Evolutionary conservation across 2,888 invertebrate species (phyloP), one percentile per base, ranked within the genome.

Genomic region (Hemicrepidius hirtus): DNA sequence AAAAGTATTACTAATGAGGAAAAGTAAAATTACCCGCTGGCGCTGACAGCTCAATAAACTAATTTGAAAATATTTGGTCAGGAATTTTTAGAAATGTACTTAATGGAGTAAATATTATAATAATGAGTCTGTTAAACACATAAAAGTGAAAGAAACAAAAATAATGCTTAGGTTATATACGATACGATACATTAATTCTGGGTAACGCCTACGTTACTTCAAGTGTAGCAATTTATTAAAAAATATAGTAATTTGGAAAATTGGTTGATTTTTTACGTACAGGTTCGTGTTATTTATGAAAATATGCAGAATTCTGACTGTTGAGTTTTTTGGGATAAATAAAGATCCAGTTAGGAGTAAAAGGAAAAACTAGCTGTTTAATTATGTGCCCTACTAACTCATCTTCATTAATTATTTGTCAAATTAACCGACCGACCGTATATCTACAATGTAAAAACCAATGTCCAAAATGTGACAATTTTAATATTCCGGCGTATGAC

Each of bases 151-250:
- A 65, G 53, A 65, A 12, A 28, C 3, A 0, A 1, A 24, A 44
- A 44, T 7, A 1, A 13, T 32, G 49, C 18, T 3, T 7, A n/a
- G n/a, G n/a, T n/a, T n/a, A n/a, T n/a, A 44, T 7, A 49, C 35
- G 64, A 64, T 64, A 49, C 49, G 55, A 32, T 55, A 32, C 50
- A 37, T 64, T 66, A 53, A 66, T 9, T 66, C 41, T 44, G 21
- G 16, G 24, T n/a, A 53, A 28, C 53, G 50, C 65, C 7, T 41
- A 44, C 32, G 16, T 18, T 10, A 13, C 18, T 16, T 44, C 7
- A 18, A 6, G n/a, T 44, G 13, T 18, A 3, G 7, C 40, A n/a
- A 40, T 40, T 40, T 40, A 6, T 40, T 13, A 18, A 6, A 13
- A 32, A 44, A 13, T 13, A 40, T 40, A 32, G 32, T 32, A 32